These are phyloP conservation scores for Podarcis muralis DNA, from an alignment of 2,113 vertebrate genomes.

Conservation along the genomic window DNA sequence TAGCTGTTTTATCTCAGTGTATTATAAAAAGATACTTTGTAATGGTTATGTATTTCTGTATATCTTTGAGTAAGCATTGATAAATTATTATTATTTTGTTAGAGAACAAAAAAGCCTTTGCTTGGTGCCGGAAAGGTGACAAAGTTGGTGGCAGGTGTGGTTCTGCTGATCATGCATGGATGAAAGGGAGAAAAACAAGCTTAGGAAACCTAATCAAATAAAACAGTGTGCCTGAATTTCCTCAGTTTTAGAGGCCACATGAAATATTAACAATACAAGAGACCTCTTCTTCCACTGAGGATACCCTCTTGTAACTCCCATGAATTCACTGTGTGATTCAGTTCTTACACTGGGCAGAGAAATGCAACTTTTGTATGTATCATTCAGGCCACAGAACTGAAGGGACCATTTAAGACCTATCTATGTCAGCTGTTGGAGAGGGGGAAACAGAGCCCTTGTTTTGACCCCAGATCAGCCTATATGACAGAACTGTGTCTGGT, in stretches of 20 bases:
- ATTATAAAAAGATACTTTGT: too few species aligned
- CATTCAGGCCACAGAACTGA: background rate
- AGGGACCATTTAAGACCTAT: background rate
- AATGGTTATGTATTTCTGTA: too few species aligned
- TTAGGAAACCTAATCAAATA: conserved; percentile 34
- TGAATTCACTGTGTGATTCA: background rate
- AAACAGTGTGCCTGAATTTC: conserved; percentile 45
- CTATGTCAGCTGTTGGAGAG: conserved; percentile 9
- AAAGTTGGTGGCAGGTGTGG: too few species aligned
- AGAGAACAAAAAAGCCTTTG: too few species aligned
- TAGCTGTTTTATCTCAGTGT: too few species aligned
- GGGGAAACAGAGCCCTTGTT: background rate
- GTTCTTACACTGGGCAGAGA: background rate
- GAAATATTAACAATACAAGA: conserved; percentile 53
- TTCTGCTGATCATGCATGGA: conserved; percentile 9
- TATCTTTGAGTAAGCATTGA: too few species aligned
- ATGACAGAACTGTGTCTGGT: background rate
- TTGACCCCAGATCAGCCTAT: background rate
- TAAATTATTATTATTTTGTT: too few species aligned
- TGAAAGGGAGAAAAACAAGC: conserved; percentile 29
- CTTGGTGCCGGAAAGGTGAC: too few species aligned
- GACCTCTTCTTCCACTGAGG: background rate
- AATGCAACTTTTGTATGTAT: background rate
- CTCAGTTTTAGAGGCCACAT: conserved; percentile 50
- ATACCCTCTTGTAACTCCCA: background rate